These are phyloP conservation scores for Smithornis capensis DNA, from an alignment of 2,113 vertebrate genomes.

Conservation along the genomic window DNA sequence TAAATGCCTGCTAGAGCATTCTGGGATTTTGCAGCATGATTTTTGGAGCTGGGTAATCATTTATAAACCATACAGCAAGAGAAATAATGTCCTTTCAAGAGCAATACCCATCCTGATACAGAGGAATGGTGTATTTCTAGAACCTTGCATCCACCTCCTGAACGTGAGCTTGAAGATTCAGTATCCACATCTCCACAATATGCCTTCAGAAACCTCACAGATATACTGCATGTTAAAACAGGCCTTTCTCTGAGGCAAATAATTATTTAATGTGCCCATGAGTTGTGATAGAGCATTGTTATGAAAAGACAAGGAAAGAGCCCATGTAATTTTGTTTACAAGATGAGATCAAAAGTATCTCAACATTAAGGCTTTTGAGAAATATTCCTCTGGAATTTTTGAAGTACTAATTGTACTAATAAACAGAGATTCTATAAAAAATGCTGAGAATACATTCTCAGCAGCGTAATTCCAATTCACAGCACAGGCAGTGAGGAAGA, in stretches of 20 bases:
- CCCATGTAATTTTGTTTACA: background rate
- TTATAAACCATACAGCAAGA: background rate
- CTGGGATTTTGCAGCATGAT: background rate
- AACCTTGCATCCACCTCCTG: background rate
- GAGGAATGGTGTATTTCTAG: background rate
- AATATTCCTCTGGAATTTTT: background rate
- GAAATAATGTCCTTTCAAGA: background rate
- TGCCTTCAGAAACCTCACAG: background rate
- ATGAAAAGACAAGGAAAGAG: background rate
- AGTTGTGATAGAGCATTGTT: background rate
- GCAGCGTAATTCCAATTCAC: background rate
- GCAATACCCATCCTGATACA: background rate
- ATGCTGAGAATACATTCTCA: background rate
- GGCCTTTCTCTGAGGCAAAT: background rate
- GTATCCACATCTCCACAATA: too few species aligned
- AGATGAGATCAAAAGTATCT: background rate
- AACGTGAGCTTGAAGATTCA: background rate
- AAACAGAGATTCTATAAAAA: background rate
- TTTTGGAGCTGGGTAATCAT: background rate
- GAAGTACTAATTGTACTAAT: background rate
- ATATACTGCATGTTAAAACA: background rate
- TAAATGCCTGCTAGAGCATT: background rate
- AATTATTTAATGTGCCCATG: background rate
- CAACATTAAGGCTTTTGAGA: background rate
- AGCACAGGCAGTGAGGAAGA: background rate